Evolutionary conservation across 2,113 vertebrate species (phyloP).

Genomic region (Cololabis saira): DNA sequence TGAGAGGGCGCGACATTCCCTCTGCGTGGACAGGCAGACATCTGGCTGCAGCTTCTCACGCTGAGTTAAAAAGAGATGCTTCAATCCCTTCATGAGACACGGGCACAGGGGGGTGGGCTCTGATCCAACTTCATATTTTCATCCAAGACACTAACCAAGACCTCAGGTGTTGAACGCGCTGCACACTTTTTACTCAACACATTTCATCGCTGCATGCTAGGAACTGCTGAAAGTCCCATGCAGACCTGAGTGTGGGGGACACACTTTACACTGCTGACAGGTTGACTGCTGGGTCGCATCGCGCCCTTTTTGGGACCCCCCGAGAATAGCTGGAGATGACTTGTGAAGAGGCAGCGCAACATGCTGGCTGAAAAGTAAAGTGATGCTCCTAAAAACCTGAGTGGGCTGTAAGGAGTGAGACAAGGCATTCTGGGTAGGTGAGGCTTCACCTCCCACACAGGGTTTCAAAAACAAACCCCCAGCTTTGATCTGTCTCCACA

Average conservation of each 20-base stretch:
- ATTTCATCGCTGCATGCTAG: neutral
- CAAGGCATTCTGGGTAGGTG: slow-evolving; percentile 78
- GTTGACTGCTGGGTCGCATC: slow-evolving; percentile 29
- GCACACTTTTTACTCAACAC: neutral
- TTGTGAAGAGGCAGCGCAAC: slow-evolving; percentile 44
- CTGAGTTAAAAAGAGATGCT: slow-evolving; percentile 48
- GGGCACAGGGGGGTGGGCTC: slow-evolving; percentile 26
- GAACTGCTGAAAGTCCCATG: neutral
- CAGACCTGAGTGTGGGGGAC: slow-evolving; percentile 32
- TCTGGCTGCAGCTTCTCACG: slow-evolving; percentile 56
- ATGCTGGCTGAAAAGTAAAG: slow-evolving; percentile 41
- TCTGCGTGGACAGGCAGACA: slow-evolving; percentile 40
- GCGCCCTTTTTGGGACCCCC: slow-evolving; percentile 31
- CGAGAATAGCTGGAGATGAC: slow-evolving; percentile 57
- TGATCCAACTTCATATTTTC: slow-evolving; percentile 20
- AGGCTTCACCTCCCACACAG: slow-evolving; percentile 73
- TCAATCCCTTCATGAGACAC: slow-evolving; percentile 28
- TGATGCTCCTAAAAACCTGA: slow-evolving; percentile 63
- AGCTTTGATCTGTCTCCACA: slow-evolving; percentile 61
- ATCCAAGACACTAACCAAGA: slow-evolving; percentile 4
- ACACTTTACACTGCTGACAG: slow-evolving; percentile 28
- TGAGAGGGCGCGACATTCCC: slow-evolving; percentile 47
- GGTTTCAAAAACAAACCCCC: slow-evolving; percentile 60
- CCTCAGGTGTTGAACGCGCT: slow-evolving; percentile 8
- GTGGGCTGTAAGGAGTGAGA: slow-evolving; percentile 66